A percentile compares a stretch with the other conserved stretches of the same genome.
phyloP scores from a whole-genome alignment of 2,113 vertebrate species.

The Riparia riparia region DNA sequence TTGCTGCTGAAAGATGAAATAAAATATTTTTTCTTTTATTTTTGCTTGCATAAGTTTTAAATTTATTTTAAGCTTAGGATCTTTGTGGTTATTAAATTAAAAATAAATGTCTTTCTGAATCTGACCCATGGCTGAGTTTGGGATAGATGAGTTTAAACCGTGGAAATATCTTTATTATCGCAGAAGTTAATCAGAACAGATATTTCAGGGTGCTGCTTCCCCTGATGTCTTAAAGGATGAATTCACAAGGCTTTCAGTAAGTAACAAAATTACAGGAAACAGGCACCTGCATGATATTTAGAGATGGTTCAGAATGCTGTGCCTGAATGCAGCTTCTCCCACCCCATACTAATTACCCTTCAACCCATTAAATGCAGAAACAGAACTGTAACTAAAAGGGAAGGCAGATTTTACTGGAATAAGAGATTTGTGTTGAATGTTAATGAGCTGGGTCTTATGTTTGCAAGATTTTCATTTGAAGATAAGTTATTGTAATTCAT shows the following conservation, averaged over 20 bases:
- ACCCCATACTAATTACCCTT: not conserved
- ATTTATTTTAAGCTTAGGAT: not conserved
- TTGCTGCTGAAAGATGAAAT: not conserved
- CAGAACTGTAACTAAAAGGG: not conserved
- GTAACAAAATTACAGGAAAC: not conserved
- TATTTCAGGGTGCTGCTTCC: not conserved
- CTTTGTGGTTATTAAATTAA: not conserved
- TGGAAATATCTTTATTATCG: not conserved
- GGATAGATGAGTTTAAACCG: not conserved
- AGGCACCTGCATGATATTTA: not conserved
- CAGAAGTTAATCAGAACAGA: not conserved
- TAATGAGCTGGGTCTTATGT: not conserved
- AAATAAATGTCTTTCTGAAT: not conserved
- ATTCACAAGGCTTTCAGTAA: not conserved
- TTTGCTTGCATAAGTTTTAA: not conserved
- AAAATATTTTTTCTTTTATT: not conserved
- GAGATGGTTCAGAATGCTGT: not conserved
- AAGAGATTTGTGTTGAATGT: not conserved
- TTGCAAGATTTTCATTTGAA: not conserved
- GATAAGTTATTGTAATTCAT: not conserved
- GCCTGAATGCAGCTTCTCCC: not conserved
- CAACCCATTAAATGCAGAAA: not conserved
- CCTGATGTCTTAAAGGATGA: not conserved
- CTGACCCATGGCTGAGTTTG: not conserved
- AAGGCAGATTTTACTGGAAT: not conserved